Evolutionary conservation across 2,113 vertebrate genomes (phyloP), one percentile per base, ranked within the genome.

Genomic region (Bubo bubo): DNA sequence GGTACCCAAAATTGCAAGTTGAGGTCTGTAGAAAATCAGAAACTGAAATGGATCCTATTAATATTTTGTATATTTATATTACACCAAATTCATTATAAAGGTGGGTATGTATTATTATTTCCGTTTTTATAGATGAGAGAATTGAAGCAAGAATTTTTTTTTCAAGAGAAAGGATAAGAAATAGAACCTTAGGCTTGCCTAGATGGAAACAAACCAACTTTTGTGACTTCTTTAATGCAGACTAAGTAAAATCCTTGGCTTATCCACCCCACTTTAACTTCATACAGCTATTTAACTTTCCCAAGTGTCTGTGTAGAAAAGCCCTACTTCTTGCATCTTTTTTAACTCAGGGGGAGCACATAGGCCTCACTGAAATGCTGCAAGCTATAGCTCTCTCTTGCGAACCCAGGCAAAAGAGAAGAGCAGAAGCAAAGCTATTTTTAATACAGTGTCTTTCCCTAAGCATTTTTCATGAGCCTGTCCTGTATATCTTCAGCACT

Each of bases 371-470:
- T 83, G 72, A 37, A 32, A 45, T 1, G 2, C 71, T 88, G 83
- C 68, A 91, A 68, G 27, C 62, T 88, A 28, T 34, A 83, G 22
- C 19, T 41, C 26, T 92, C 26, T 88, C 67, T 80, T 81, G 64
- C 47, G 94, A 95, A 89, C 80, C 21, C 41, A 89, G 59, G 89
- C 94, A 84, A 91, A 94, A 96, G 55, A 50, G 41, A 88, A 93
- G 37, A 83, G 60, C 60, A 52, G 30, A 66, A 92, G 52, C 63
- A 88, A 72, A 77, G 62, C n/a, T 95, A 47, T 92, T 93, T 94
- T 90, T 89, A 76, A 76, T 49, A 68, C 5, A 43, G 70, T 0
- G 0, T 90, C 81, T 94, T 82, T 76, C 53, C 58, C n/a, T 84
- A 73, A 93, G 32, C 55, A 50, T 73, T 92, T 79, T 74, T 70